Conservation (phyloP, 2,888 invertebrate species). For the Melinaea marsaeus region DNA sequence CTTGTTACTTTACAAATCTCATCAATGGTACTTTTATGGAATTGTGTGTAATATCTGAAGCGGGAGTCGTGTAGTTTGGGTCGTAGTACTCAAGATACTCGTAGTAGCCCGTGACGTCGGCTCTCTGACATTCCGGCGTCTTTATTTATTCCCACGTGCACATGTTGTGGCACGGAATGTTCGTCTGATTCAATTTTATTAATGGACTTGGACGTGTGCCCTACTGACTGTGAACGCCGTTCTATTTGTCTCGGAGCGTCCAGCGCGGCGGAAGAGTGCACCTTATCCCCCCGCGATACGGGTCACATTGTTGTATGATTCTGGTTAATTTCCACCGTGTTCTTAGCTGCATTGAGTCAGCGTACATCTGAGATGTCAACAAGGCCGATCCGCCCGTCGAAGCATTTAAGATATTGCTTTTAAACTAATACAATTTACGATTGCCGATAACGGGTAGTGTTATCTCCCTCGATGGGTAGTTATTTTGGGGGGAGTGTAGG, state of each 20-base stretch:
- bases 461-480: conserved; percentile 34
- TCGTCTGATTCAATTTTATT: conserved; percentile 77
- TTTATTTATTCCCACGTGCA: conserved; percentile 71
- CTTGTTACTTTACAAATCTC: too few relatives aligned
- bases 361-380: conserved; percentile 58
- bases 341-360: conserved; percentile 68
- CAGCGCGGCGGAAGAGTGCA: conserved; percentile 44
- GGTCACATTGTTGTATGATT: conserved; percentile 41
- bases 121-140: conserved; percentile 35
- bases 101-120: conserved; percentile 24
- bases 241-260: conserved; percentile 64
- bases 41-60: too few relatives aligned
- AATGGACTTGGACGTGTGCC: conserved; percentile 78
- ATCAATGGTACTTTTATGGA: too few relatives aligned
- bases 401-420: conserved; percentile 63
- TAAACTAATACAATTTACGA: conserved; percentile 62
- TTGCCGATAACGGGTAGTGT: conserved; percentile 43
- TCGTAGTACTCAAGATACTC: conserved; percentile 16
- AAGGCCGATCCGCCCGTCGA: conserved; percentile 56
- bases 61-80: neutral
- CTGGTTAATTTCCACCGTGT: conserved; percentile 37
- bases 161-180: conserved; percentile 72
- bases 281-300: conserved; percentile 47
- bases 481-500: conserved; percentile 19
- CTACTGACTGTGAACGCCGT: conserved; percentile 70